Percentiles rank a stretch among this genome's conserved stretches.
phyloP scores from a whole-genome alignment of 2,113 vertebrate genomes.

The Sigmodon hispidus region DNA sequence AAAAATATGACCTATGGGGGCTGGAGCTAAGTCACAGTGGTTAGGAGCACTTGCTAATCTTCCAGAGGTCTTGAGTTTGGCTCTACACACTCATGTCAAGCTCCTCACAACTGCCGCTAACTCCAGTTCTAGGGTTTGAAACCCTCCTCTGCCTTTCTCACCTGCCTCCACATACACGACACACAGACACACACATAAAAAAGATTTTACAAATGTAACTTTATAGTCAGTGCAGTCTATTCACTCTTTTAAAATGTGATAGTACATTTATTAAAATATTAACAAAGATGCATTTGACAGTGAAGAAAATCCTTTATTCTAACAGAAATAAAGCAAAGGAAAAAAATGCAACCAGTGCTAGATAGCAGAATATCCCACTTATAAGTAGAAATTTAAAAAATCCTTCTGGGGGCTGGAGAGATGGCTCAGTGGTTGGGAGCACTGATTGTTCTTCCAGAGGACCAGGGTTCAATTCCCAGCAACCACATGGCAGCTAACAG shows the following conservation, averaged over 20 bases:
- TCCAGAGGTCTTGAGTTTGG: neutral
- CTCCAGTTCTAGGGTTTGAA: neutral
- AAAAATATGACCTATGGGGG: neutral
- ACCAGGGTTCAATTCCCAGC: too few species aligned
- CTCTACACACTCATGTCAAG: neutral
- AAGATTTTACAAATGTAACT: neutral
- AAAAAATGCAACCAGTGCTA: neutral
- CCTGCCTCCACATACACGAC: neutral
- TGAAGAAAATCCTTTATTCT: neutral
- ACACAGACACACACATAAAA: neutral
- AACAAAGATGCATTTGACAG: neutral
- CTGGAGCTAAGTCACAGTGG: neutral
- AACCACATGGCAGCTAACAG: too few species aligned
- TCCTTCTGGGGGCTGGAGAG: too few species aligned
- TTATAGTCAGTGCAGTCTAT: neutral
- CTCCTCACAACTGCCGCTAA: neutral
- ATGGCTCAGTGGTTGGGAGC: too few species aligned
- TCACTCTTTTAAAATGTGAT: neutral
- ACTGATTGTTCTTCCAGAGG: too few species aligned
- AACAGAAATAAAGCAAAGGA: neutral
- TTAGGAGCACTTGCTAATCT: too few species aligned
- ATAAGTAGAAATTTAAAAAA: neutral
- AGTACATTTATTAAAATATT: slow-evolving; percentile 24
- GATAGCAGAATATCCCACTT: neutral
- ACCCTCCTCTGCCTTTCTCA: neutral